phyloP scores from a whole-genome alignment of 2,888 invertebrate genomes.

The Mesorhabditis spiculigera region DNA sequence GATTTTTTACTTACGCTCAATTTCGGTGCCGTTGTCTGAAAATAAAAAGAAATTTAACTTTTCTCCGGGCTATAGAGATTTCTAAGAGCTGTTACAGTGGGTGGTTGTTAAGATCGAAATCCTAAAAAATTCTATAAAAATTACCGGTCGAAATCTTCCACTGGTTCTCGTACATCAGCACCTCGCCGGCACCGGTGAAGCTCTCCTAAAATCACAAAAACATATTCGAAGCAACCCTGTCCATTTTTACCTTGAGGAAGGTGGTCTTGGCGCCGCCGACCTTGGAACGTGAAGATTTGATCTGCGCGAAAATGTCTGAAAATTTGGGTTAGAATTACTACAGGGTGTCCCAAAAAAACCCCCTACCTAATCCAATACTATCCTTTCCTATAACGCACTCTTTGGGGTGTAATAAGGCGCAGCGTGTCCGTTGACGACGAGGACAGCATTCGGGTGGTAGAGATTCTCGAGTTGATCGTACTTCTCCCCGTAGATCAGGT shows the following conservation, averaged over 20 bases:
- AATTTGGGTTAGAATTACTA: background rate
- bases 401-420: no score
- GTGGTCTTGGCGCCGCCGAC: background rate
- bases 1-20: no score
- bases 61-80: no score
- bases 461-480: background rate
- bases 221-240: no score
- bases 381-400: background rate
- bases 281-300: background rate
- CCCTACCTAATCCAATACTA: background rate
- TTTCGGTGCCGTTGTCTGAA: no score
- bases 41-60: no score
- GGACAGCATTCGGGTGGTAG: background rate
- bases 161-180: constrained; percentile 1
- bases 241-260: background rate
- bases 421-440: background rate
- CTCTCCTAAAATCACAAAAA: background rate
- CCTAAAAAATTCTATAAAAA: no score
- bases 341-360: background rate
- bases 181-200: constrained; percentile 1
- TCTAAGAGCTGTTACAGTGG: no score
- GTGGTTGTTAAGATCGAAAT: no score
- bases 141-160: background rate
- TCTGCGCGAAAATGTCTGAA: background rate
- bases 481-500: background rate